These are phyloP conservation scores for Thelaira solivaga DNA, from an alignment of 2,888 invertebrate species.

Conservation along the genomic window DNA sequence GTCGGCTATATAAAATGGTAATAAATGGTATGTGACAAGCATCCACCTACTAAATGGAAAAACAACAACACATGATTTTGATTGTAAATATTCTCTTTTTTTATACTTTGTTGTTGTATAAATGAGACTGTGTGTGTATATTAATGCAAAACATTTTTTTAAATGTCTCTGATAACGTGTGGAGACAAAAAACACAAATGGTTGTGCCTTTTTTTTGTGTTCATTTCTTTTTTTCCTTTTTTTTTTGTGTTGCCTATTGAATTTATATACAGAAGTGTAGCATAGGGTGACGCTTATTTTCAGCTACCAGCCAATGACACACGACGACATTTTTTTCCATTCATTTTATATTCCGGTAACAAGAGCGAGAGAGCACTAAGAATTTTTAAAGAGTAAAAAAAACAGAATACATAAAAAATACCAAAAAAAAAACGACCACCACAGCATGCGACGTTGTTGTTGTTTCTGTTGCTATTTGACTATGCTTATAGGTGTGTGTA, in stretches of 20 bases:
- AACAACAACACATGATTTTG: slow-evolving; percentile 65
- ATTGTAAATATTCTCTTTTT: slow-evolving; percentile 36
- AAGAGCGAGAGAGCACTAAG: slow-evolving; percentile 64
- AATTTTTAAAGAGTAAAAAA: slow-evolving; percentile 49
- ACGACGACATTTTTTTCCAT: slow-evolving; percentile 73
- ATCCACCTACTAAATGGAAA: slow-evolving; percentile 64
- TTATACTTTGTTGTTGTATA: not conserved
- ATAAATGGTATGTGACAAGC: slow-evolving; percentile 45
- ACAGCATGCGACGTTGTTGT: slow-evolving; percentile 53
- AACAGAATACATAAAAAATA: slow-evolving; percentile 50
- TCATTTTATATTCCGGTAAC: slow-evolving; percentile 34
- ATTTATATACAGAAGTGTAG: slow-evolving; percentile 40
- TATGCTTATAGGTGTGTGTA: not conserved
- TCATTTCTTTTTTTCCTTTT: slow-evolving; percentile 17
- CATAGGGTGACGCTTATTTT: slow-evolving; percentile 59
- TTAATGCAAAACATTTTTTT: not conserved
- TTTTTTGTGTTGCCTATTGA: slow-evolving; percentile 25
- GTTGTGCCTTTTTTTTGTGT: slow-evolving; percentile 43
- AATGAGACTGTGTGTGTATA: not conserved
- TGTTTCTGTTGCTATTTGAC: slow-evolving; percentile 32
- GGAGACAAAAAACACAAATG: slow-evolving; percentile 60
- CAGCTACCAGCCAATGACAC: slow-evolving; percentile 73
- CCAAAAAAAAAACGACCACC: slow-evolving; percentile 44
- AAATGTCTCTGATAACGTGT: slow-evolving; percentile 50
- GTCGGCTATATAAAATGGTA: slow-evolving; percentile 42